Evolutionary conservation across 2,888 invertebrate species (phyloP).

Genomic region (Pandemis corylana): DNA sequence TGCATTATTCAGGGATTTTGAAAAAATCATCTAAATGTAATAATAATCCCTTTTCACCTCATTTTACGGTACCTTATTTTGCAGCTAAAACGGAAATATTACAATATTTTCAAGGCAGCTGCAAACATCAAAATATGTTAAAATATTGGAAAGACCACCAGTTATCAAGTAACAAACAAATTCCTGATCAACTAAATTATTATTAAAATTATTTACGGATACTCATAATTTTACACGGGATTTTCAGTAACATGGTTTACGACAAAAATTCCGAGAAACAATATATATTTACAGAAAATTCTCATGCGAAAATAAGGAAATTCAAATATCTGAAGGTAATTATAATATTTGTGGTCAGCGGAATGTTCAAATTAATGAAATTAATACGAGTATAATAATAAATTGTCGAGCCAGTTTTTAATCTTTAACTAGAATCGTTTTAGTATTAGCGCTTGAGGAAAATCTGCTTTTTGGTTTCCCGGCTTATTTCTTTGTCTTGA

Average conservation of each 20-base stretch:
- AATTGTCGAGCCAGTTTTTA: background rate
- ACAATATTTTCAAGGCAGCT: too few relatives aligned
- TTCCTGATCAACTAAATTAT: too few relatives aligned
- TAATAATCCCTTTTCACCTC: too few relatives aligned
- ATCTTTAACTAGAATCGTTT: background rate
- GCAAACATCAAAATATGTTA: too few relatives aligned
- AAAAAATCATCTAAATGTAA: too few relatives aligned
- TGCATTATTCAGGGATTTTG: too few relatives aligned
- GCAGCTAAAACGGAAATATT: too few relatives aligned
- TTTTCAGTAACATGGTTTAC: background rate
- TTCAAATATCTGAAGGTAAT: background rate
- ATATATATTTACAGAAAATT: background rate
- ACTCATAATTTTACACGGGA: background rate
- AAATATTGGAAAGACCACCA: too few relatives aligned
- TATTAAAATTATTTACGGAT: too few relatives aligned
- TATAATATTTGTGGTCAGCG: slow-evolving; percentile 2
- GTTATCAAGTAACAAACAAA: too few relatives aligned
- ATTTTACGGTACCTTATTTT: too few relatives aligned
- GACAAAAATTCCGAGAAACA: background rate
- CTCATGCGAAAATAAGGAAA: background rate
- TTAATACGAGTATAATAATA: background rate
- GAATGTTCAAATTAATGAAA: background rate
- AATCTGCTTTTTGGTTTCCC: background rate
- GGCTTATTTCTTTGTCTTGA: too few relatives aligned
- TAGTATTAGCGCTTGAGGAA: background rate